phyloP scores from a whole-genome alignment of 2,888 invertebrate species.

The Sclerodermus sp. region DNA sequence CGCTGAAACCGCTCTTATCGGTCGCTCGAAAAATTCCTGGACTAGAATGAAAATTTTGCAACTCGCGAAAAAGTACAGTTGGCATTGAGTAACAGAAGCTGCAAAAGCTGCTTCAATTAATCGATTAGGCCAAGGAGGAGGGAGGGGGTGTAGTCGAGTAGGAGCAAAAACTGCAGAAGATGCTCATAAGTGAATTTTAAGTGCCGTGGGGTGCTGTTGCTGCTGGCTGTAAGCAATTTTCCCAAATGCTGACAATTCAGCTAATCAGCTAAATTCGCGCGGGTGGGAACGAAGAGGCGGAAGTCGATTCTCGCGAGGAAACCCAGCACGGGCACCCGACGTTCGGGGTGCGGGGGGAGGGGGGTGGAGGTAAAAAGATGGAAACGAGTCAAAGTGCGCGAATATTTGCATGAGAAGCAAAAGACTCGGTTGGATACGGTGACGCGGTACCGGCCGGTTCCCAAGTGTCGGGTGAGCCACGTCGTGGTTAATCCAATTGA shows the following conservation, averaged over 20 bases:
- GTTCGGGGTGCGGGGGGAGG: slow-evolving; percentile 11
- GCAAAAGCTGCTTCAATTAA: too few relatives aligned
- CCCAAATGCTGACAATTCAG: slow-evolving; percentile 41
- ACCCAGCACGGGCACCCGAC: too few relatives aligned
- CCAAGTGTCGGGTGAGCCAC: slow-evolving; percentile 55
- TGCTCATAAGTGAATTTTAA: too few relatives aligned
- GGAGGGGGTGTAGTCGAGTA: too few relatives aligned
- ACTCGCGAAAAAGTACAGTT: too few relatives aligned
- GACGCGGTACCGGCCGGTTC: slow-evolving; percentile 49
- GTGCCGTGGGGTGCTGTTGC: too few relatives aligned
- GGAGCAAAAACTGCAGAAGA: too few relatives aligned
- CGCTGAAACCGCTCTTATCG: too few relatives aligned
- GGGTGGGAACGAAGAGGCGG: slow-evolving; percentile 25
- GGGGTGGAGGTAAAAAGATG: slow-evolving; percentile 14
- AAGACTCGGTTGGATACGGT: slow-evolving; percentile 30
- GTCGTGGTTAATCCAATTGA: slow-evolving; percentile 57
- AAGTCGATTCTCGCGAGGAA: slow-evolving; percentile 17
- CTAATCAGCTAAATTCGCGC: slow-evolving; percentile 43
- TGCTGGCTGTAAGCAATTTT: slow-evolving; percentile 22
- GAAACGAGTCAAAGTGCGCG: slow-evolving; percentile 24
- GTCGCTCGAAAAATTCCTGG: too few relatives aligned
- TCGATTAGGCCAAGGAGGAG: too few relatives aligned
- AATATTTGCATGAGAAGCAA: slow-evolving; percentile 56
- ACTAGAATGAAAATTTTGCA: too few relatives aligned
- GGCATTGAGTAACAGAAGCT: too few relatives aligned